A percentile compares a stretch with the other conserved stretches of the same genome.
Evolutionary conservation across 2,888 invertebrate species (phyloP).

Genomic region (Campoplex nolae): DNA sequence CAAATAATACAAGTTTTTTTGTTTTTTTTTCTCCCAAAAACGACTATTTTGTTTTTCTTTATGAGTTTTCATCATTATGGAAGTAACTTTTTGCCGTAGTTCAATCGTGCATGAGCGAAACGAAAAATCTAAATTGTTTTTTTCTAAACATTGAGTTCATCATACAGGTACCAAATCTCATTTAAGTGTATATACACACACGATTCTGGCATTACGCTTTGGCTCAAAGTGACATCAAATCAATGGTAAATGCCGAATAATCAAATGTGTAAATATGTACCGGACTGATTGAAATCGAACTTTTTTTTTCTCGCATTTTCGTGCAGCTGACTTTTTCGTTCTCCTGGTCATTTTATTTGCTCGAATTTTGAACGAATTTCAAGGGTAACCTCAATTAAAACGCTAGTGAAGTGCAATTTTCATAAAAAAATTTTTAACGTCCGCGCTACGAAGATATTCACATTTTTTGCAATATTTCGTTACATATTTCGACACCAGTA

Average conservation of each 20-base stretch:
- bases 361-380: not conserved
- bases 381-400: not conserved
- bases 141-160: not conserved
- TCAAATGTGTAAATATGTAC: not conserved
- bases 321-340: not conserved
- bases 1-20: not conserved
- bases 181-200: conserved; percentile 10
- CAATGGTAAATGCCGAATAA: not conserved
- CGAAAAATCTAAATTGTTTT: not conserved
- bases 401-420: not conserved
- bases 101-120: not conserved
- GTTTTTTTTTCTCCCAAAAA: not conserved
- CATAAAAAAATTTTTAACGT: not conserved
- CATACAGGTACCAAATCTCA: conserved; percentile 31
- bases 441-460: not conserved
- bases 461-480: not conserved
- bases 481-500: not conserved
- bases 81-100: not conserved
- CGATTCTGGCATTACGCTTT: conserved; percentile 29
- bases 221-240: not conserved
- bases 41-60: not conserved
- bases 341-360: not conserved
- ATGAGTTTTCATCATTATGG: not conserved
- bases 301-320: not conserved
- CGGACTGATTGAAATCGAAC: not conserved